phyloP scores from a whole-genome alignment of 2,113 vertebrate genomes.

The Nerophis ophidion region DNA sequence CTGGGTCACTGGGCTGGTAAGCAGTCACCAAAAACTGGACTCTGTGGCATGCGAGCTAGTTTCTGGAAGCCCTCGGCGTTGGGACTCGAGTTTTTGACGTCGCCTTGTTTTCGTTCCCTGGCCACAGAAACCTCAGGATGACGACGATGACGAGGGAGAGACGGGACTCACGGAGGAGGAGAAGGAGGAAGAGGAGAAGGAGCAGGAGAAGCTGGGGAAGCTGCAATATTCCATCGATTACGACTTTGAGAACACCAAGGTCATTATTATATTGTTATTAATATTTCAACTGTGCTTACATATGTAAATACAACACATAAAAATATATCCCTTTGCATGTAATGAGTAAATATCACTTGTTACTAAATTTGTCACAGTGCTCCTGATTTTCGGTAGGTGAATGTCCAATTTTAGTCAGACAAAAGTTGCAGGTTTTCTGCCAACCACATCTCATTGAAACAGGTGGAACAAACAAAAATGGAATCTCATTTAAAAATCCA shows the following conservation, averaged over 20 bases:
- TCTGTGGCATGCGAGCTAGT: constrained; percentile 71
- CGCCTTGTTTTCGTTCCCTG: constrained; percentile 19
- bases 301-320: too few relatives aligned
- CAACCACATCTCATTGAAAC: too few relatives aligned
- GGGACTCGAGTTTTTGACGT: not conserved
- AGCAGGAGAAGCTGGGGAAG: constrained; percentile 93
- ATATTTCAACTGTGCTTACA: too few relatives aligned
- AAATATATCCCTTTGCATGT: too few relatives aligned
- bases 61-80: constrained; percentile 32
- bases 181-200: constrained; percentile 92
- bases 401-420: too few relatives aligned
- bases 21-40: constrained; percentile 45
- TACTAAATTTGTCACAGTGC: too few relatives aligned
- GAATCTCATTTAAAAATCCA: too few relatives aligned
- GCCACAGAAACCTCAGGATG: constrained; percentile 80
- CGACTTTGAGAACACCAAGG: constrained; percentile 95
- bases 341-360: too few relatives aligned
- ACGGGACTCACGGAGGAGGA: constrained; percentile 90
- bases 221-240: constrained; percentile 96
- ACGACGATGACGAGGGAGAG: constrained; percentile 87
- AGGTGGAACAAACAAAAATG: too few relatives aligned
- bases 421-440: too few relatives aligned
- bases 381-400: too few relatives aligned
- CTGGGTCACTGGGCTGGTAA: constrained; percentile 48
- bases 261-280: constrained; percentile 38